Base-by-base conservation (phyloP, 2,888 invertebrate genomes). In the Dynastes maya region DNA sequence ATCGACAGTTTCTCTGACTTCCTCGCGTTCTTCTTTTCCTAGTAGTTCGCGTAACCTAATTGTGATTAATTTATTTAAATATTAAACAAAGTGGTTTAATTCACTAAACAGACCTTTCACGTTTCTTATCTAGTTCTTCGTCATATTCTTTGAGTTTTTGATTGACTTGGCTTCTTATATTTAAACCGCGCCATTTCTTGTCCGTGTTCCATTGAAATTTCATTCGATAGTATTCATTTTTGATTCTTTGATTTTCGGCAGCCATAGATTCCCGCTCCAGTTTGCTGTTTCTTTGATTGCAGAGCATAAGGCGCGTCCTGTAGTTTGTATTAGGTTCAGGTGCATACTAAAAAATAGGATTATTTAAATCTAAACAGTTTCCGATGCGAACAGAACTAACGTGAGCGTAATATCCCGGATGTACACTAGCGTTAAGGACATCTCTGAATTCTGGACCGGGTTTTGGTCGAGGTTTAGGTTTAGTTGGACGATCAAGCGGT, bases 1-100 rank as follows among this genome's bases (percentile, higher is more conserved):
- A n/a, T 89, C 89, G 5, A 91, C 89, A 22, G 93, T 89, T 85
- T 91, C 91, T 2, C 88, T 88, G 8, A 90, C 90, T 78, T 91
- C 89, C 1, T 83, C 84, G 22, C 90, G 88, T 83, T 92, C 91
- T 84, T 93, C 93, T 8, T 85, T 86, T 0, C 86, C 83, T 51
- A 90, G 86, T 1, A 93, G 82, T 2, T 88, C 87, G 79, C 84
- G 83, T 32, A 92, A 85, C 82, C 91, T 91, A 79, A 63, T 27
- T 49, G 4, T 55, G 11, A 40, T 53, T 29, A 11, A 63, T n/a
- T 37, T 40, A 27, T 40, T 0, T 11, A 45, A 8, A 11, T 11
- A 45, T 45, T 11, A 11, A 45, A 53, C 45, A 16, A 13, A 61
- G 2, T 32, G 45, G n/a, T 67, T 61, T 58, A 3, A 22, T n/a